phyloP scores from a whole-genome alignment of 1,140 invertebrate species.

The Coptotermes formosanus region DNA sequence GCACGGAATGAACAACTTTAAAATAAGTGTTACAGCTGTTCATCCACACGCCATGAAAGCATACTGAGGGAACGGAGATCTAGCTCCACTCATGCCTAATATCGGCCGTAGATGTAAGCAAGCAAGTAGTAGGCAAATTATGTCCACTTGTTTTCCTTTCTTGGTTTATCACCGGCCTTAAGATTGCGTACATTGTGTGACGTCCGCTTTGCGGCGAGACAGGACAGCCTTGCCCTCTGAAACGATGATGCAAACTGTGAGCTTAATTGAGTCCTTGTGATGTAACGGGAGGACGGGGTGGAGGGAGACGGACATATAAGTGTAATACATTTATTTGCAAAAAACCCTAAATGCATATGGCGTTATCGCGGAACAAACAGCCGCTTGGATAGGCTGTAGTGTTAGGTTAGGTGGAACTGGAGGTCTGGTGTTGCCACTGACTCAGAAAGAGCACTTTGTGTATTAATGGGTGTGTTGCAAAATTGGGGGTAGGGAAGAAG shows the following conservation, averaged over 20 bases:
- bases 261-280: not conserved
- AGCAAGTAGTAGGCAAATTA: not conserved
- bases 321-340: too few relatives aligned
- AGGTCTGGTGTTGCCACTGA: too few relatives aligned
- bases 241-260: not conserved
- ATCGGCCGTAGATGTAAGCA: too few relatives aligned
- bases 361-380: not conserved
- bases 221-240: not conserved
- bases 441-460: not conserved
- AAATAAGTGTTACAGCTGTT: too few relatives aligned
- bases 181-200: not conserved
- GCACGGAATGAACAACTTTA: too few relatives aligned
- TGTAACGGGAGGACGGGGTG: not conserved
- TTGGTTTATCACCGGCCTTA: not conserved
- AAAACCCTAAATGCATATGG: not conserved
- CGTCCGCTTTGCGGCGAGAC: not conserved
- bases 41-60: too few relatives aligned
- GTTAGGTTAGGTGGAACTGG: not conserved
- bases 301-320: not conserved
- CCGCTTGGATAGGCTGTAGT: not conserved
- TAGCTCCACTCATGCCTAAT: too few relatives aligned
- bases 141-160: not conserved
- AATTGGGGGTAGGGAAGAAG: not conserved
- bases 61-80: too few relatives aligned
- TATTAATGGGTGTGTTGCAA: not conserved